These are phyloP conservation scores for Drosophila pectinifera DNA, from an alignment of 1,140 invertebrate genomes.

Conservation along the genomic window DNA sequence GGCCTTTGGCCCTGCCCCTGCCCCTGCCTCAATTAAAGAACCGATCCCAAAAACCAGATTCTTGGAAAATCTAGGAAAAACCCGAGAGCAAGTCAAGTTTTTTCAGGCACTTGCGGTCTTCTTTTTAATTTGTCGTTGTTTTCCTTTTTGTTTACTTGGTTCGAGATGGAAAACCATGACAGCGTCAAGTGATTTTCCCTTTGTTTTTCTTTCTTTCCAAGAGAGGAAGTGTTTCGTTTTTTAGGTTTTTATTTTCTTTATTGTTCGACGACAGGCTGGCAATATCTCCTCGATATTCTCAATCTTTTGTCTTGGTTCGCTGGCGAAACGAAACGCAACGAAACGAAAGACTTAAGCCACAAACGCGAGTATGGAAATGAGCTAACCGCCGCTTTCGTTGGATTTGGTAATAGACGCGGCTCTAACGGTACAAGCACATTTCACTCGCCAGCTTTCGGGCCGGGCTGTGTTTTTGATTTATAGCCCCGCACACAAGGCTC, in stretches of 20 bases:
- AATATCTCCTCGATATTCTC: constrained; percentile 35
- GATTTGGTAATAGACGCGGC: constrained; percentile 62
- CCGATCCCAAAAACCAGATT: constrained; percentile 24
- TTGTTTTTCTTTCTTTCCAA: constrained; percentile 26
- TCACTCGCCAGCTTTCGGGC: constrained; percentile 39
- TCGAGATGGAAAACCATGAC: constrained; percentile 58
- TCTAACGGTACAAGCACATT: constrained; percentile 55
- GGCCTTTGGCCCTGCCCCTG: constrained; percentile 51
- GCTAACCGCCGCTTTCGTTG: constrained; percentile 34
- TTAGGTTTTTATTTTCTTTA: constrained; percentile 10
- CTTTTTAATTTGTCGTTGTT: constrained; percentile 10
- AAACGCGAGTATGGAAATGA: constrained; percentile 61
- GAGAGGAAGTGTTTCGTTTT: constrained; percentile 38
- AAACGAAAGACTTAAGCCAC: constrained; percentile 72
- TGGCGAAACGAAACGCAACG: constrained; percentile 58
- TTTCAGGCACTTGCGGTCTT: constrained; percentile 63
- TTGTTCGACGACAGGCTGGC: constrained; percentile 19
- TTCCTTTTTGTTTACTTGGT: constrained; percentile 32
- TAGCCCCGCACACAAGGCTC: constrained; percentile 5
- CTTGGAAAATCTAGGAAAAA: constrained; percentile 40
- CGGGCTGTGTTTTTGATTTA: constrained; percentile 60
- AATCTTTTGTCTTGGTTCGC: constrained; percentile 46
- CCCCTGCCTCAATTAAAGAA: constrained; percentile 17
- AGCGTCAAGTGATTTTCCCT: constrained; percentile 70
- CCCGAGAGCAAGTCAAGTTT: constrained; percentile 44